phyloP scores from a whole-genome alignment of 2,888 invertebrate genomes.

The Trissolcus japonicus region DNA sequence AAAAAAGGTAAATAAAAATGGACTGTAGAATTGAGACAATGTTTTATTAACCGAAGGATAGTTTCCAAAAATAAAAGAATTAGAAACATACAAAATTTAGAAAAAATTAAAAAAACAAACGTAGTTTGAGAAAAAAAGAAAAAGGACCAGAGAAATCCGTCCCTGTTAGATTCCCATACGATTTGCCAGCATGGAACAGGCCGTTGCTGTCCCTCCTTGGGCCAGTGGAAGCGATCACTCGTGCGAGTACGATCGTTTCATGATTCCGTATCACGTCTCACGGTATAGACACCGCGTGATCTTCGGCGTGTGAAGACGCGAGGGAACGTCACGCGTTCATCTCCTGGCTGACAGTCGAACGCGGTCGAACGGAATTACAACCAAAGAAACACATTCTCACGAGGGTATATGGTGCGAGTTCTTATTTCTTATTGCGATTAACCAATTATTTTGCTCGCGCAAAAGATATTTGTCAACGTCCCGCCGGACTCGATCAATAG shows the following conservation, averaged over 20 bases:
- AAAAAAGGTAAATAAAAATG: too few relatives aligned
- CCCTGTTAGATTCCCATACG: slow-evolving; percentile 65
- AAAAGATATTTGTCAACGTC: slow-evolving; percentile 28
- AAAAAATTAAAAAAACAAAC: background rate
- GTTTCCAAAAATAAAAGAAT: too few relatives aligned
- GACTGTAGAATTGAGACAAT: too few relatives aligned
- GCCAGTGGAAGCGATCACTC: slow-evolving; percentile 71
- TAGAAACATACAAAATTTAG: background rate
- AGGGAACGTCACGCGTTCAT: slow-evolving; percentile 32
- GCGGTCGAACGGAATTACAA: slow-evolving; percentile 10
- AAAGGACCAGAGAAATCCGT: slow-evolving; percentile 35
- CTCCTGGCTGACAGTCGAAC: slow-evolving; percentile 34
- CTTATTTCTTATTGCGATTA: background rate
- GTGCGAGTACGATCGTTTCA: slow-evolving; percentile 64
- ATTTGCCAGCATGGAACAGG: slow-evolving; percentile 65
- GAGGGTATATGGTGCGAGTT: slow-evolving; percentile 1
- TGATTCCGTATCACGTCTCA: slow-evolving; percentile 53
- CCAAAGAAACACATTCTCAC: slow-evolving; percentile 18
- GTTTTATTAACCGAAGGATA: too few relatives aligned
- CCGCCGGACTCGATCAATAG: background rate
- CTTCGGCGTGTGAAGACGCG: slow-evolving; percentile 46
- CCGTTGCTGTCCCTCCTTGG: slow-evolving; percentile 68
- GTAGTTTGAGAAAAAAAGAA: background rate
- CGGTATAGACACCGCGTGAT: slow-evolving; percentile 42
- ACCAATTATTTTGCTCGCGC: background rate